These are phyloP conservation scores for Procapra przewalskii DNA, from an alignment of 2,113 vertebrate species.

Conservation along the genomic window DNA sequence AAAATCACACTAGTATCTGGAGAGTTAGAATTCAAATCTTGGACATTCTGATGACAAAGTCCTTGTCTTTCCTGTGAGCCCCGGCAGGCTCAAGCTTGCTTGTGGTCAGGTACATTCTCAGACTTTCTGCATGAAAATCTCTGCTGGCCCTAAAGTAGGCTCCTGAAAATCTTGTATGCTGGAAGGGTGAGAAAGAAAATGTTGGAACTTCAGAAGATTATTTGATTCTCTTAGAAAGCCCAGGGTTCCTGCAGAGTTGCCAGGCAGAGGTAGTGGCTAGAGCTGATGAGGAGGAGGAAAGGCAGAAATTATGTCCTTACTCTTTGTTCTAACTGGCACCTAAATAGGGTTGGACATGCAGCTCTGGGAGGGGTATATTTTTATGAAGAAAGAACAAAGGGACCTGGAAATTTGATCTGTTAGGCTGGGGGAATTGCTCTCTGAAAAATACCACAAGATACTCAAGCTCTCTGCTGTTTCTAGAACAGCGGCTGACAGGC, in stretches of 20 bases:
- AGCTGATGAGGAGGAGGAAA: not conserved
- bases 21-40: not conserved
- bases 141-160: not conserved
- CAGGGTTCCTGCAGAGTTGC: not conserved
- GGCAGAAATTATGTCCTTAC: not conserved
- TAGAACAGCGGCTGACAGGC: slow-evolving; percentile 8
- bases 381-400: slow-evolving; percentile 42
- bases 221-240: not conserved
- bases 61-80: not conserved
- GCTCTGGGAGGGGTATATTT: not conserved
- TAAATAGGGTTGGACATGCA: not conserved
- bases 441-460: slow-evolving; percentile 35
- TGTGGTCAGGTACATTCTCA: not conserved
- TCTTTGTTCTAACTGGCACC: slow-evolving; percentile 35
- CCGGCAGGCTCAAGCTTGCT: not conserved
- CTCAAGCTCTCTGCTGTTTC: not conserved
- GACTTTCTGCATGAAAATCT: not conserved
- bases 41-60: not conserved
- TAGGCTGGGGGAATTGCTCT: slow-evolving; percentile 23
- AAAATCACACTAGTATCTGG: not conserved
- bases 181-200: not conserved
- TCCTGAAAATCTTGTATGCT: not conserved
- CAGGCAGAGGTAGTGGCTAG: not conserved
- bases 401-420: slow-evolving; percentile 38
- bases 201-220: not conserved